Evolutionary conservation across 2,888 invertebrate species (phyloP).

Genomic region (Ommatoiulus sabulosus): DNA sequence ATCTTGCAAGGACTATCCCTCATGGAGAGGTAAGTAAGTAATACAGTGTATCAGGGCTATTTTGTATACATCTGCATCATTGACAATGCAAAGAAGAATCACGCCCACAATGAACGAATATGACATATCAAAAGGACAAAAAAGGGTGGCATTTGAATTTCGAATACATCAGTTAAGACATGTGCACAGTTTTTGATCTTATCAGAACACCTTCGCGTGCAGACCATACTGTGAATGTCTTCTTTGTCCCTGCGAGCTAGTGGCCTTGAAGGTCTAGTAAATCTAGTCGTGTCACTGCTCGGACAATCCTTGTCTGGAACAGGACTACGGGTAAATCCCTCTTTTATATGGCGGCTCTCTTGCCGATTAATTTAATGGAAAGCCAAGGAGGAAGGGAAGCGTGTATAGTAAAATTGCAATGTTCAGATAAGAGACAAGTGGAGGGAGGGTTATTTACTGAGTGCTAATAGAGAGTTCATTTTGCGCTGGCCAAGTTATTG

Average conservation of each 20-base stretch:
- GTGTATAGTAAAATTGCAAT: not conserved
- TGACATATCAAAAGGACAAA: not conserved
- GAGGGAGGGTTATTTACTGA: constrained; percentile 26
- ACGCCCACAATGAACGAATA: no score
- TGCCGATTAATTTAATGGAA: not conserved
- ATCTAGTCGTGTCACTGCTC: not conserved
- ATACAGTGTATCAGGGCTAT: no score
- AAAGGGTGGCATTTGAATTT: constrained; percentile 34
- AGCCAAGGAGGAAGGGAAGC: not conserved
- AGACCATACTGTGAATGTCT: not conserved
- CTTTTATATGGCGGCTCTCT: not conserved
- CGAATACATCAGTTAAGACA: not conserved
- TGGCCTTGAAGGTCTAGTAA: constrained; percentile 8
- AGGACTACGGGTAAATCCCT: not conserved
- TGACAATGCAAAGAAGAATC: no score
- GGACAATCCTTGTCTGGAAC: not conserved
- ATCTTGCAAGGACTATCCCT: no score
- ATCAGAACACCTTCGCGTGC: not conserved
- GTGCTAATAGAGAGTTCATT: not conserved
- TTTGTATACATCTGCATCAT: no score
- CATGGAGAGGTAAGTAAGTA: no score
- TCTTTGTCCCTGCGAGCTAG: not conserved
- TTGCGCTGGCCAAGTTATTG: constrained; percentile 10
- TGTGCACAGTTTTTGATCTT: not conserved
- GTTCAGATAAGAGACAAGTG: constrained; percentile 23